Evolutionary conservation across 2,797 vertebrate species (phyloP).

Genomic region (Phataginus tetradactyla): DNA sequence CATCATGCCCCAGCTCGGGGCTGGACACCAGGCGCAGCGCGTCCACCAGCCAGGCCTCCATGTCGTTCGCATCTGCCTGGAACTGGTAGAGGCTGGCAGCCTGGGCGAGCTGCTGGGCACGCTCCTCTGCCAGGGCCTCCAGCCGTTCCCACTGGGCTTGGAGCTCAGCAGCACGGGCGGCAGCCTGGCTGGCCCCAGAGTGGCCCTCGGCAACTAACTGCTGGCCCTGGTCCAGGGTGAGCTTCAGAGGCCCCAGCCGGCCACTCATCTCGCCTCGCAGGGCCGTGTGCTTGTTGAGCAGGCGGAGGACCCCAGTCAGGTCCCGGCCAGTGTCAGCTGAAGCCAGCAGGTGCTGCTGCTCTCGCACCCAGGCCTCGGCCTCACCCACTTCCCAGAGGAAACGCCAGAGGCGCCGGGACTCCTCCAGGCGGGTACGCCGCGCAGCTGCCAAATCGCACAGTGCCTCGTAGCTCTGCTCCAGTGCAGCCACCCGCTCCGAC

Average conservation of each 20-base stretch:
- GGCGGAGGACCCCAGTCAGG: slow-evolving; percentile 91
- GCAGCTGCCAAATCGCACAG: slow-evolving; percentile 89
- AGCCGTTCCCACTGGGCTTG: slow-evolving; percentile 83
- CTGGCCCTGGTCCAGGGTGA: slow-evolving; percentile 92
- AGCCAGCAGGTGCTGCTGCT: slow-evolving; percentile 95
- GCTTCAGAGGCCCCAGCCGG: slow-evolving; percentile 91
- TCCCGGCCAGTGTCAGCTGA: slow-evolving; percentile 94
- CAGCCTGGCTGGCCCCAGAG: slow-evolving; percentile 89
- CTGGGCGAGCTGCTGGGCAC: slow-evolving; percentile 90
- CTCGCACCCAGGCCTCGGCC: slow-evolving; percentile 95
- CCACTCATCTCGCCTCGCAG: slow-evolving; percentile 95
- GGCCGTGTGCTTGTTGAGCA: slow-evolving; percentile 95
- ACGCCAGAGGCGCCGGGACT: slow-evolving; percentile 94
- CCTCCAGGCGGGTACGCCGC: slow-evolving; percentile 91
- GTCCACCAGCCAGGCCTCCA: slow-evolving; percentile 94
- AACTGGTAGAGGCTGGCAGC: slow-evolving; percentile 94
- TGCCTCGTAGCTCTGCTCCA: slow-evolving; percentile 92
- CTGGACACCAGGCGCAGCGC: slow-evolving; percentile 92
- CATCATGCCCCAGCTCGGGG: slow-evolving; percentile 94
- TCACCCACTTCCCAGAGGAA: slow-evolving; percentile 97
- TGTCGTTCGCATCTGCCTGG: slow-evolving; percentile 94
- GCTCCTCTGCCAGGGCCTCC: slow-evolving; percentile 81
- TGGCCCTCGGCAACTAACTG: slow-evolving; percentile 91
- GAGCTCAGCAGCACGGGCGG: slow-evolving; percentile 90
- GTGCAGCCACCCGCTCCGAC: slow-evolving; percentile 89